A percentile compares a stretch with the other conserved stretches of the same genome.
Evolutionary conservation across 2,888 invertebrate species (phyloP).

Genomic region (Drosophila testacea): DNA sequence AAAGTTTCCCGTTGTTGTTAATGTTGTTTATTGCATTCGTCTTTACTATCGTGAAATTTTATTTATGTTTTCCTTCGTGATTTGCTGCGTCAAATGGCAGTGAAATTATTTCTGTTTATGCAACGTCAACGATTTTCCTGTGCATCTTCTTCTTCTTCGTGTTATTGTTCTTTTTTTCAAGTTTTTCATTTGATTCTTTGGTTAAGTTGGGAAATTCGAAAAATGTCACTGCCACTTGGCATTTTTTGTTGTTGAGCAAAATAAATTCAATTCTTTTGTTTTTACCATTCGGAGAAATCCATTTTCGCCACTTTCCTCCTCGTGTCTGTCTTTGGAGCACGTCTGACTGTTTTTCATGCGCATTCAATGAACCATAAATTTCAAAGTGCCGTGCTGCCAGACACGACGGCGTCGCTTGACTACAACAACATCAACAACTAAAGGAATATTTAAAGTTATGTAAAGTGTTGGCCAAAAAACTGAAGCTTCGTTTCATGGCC

Average conservation of each 20-base stretch:
- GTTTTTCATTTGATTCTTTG: constrained; percentile 39
- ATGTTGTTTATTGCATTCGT: constrained; percentile 25
- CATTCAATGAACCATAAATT: constrained; percentile 81
- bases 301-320: background rate
- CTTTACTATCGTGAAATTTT: constrained; percentile 15
- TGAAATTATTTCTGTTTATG: constrained; percentile 47
- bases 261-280: constrained; percentile 74
- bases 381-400: constrained; percentile 75
- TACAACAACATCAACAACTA: constrained; percentile 24
- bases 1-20: background rate
- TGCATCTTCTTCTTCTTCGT: constrained; percentile 4
- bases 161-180: constrained; percentile 9
- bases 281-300: constrained; percentile 51
- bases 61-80: background rate
- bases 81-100: constrained; percentile 11
- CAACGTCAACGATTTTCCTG: constrained; percentile 28
- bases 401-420: constrained; percentile 67
- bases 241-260: constrained; percentile 45
- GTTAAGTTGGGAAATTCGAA: constrained; percentile 47
- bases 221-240: constrained; percentile 54
- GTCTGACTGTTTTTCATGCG: constrained; percentile 76
- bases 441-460: constrained; percentile 64
- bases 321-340: constrained; percentile 26
- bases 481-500: constrained; percentile 51
- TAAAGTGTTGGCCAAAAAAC: constrained; percentile 31